A percentile compares a stretch with the other conserved stretches of the same genome.
Conservation (phyloP, 2,888 invertebrate species). For the Exocentrus adspersus region DNA sequence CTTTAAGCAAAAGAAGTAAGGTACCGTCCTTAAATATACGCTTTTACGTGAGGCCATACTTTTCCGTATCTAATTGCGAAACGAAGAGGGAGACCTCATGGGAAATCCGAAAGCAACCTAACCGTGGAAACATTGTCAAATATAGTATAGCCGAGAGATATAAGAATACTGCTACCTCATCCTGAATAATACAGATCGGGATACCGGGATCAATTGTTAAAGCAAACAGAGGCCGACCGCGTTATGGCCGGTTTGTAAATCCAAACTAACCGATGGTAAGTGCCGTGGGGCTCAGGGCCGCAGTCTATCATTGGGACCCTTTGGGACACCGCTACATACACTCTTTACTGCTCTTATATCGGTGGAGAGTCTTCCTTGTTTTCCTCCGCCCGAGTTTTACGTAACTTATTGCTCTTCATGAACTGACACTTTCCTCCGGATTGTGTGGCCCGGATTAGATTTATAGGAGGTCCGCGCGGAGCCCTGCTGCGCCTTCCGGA, state of each 20-base stretch:
- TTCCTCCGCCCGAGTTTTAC: conserved; percentile 44
- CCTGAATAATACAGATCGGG: conserved; percentile 55
- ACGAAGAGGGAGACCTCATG: conserved; percentile 19
- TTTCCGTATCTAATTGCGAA: conserved; percentile 14
- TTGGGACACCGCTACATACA: conserved; percentile 49
- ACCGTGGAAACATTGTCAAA: conserved; percentile 46
- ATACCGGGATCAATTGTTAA: conserved; percentile 57
- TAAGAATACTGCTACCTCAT: conserved; percentile 40
- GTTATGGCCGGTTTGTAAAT: conserved; percentile 56
- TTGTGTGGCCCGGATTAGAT: conserved; percentile 34
- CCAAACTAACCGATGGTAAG: conserved; percentile 57
- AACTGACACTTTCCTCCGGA: conserved; percentile 43
- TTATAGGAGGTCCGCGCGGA: conserved; percentile 33
- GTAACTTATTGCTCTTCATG: conserved; percentile 54
- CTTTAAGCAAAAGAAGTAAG: too few species aligned
- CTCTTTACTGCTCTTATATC: conserved; percentile 53
- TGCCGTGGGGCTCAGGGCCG: conserved; percentile 51
- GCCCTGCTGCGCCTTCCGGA: conserved; percentile 14
- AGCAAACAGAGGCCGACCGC: conserved; percentile 55
- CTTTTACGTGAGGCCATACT: neutral
- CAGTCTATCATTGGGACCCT: conserved; percentile 57
- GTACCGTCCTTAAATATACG: neutral
- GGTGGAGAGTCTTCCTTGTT: conserved; percentile 45
- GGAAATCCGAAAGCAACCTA: conserved; percentile 38
- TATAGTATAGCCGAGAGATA: conserved; percentile 28